Evolutionary conservation across 1,140 invertebrate genomes (phyloP), one percentile per base, ranked within the genome.

Genomic region (Drosophila saltans): DNA sequence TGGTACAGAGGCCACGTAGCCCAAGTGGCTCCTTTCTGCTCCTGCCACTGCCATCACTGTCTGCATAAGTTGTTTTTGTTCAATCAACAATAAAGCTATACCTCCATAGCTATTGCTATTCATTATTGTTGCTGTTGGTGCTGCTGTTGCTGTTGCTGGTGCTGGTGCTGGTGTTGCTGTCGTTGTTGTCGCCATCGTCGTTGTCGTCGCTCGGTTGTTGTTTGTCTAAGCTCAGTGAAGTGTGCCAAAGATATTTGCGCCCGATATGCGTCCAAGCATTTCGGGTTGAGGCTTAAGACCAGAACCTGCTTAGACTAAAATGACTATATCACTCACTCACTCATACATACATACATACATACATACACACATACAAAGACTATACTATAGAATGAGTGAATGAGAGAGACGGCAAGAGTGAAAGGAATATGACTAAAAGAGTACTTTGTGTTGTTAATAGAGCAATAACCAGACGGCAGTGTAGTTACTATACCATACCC

Each of bases 181-280:
- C 82, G 65, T 59, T 45, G 76, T 88, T 88, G 40, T 33, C 57
- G 21, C 10, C 67, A 16, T 65, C 56, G 40, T 40, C 57, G 21
- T 26, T 65, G 67, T 75, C 66, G 81, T 72, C 60, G 52, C 66
- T 68, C 16, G 58, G 55, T 68, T 86, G 57, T 59, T 59, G 80
- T 89, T 89, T 80, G 80, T 80, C 77, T 89, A 83, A 89, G 83
- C 68, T 66, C 73, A 88, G 72, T 88, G 84, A 83, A 88, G 83
- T 88, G 84, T 88, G 78, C 67, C 80, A 67, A 61, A 89, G 84
- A 88, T 88, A 88, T 83, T 88, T 80, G 63, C 77, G 73, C 80
- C 72, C 68, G 82, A 86, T 88, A 86, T 88, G 79, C 79, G 72
- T 59, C 40, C 71, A 81, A 69, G 73, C 72, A 72, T 72, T 84